Base-by-base conservation (phyloP, 2,113 vertebrate genomes). In the Zosterops lateralis region DNA sequence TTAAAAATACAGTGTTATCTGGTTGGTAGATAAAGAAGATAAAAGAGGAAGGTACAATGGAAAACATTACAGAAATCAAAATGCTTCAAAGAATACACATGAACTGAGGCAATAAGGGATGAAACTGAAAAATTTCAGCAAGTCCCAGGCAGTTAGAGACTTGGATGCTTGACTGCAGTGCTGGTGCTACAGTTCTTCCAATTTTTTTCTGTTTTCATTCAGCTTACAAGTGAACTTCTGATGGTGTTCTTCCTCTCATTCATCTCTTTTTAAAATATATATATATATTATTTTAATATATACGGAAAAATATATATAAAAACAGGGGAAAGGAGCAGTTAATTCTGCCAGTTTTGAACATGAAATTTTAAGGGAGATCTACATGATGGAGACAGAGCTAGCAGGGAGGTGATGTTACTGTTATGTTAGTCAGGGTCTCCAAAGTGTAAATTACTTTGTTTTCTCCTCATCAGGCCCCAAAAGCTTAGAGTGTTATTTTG, bases 1-100 rank as follows among this genome's bases (percentile, higher is more conserved):
- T 93, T 92, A 92, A 96, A 94, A 93, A 92, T 83, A 93, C 74
- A 22, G 38, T 73, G 54, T 77, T 85, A 79, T 67, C 93, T 92
- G 31, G 47, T 70, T 91, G 65, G 76, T 88, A 87, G 84, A 93
- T 91, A 88, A 95, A 94, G 84, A 91, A 93, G 67, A 82, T 87
- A 89, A 84, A 92, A 93, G 36, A 84, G 62, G 45, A 87, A 64
- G 32, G 25, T 86, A 60, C 34, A 93, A 34, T 56, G 48, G 72
- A 80, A 93, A 85, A 83, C 76, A 65, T 66, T 87, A 54, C 42
- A 72, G 73, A 89, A 87, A 73, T 89, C 54, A 95, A 91, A 95
- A 79, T 83, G 71, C 60, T 51, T 87, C 28, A 28, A 89, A 81
- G 22, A 93, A 67, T 74, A 48, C n/a, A 50, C 22, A 72, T 57